phyloP scores from a whole-genome alignment of 1,140 invertebrate genomes.

The Tetranychus cinnabarinus region DNA sequence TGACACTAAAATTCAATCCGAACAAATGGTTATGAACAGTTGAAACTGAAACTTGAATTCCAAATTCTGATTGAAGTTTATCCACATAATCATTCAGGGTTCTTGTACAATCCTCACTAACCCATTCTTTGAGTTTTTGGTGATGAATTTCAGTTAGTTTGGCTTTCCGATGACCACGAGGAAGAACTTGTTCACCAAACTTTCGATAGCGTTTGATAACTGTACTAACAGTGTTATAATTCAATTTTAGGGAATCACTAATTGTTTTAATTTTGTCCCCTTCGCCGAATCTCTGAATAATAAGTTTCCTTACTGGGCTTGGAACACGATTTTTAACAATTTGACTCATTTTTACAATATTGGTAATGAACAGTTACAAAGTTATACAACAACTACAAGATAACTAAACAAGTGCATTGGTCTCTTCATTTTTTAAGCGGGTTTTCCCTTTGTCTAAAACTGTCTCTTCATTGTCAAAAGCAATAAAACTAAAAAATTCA shows the following conservation, averaged over 20 bases:
- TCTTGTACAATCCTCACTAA: neutral
- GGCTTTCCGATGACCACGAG: neutral
- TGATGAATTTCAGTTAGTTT: neutral
- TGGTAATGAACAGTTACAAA: too few species aligned
- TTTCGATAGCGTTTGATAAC: slow-evolving; percentile 30
- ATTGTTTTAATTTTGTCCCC: neutral
- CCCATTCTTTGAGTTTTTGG: neutral
- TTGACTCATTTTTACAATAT: neutral
- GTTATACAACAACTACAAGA: too few species aligned
- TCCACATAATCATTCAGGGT: neutral
- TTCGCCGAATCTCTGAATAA: neutral
- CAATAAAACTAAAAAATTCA: too few species aligned
- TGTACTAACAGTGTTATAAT: slow-evolving; percentile 38
- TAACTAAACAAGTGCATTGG: too few species aligned
- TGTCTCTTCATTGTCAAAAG: too few species aligned
- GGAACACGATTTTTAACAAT: neutral
- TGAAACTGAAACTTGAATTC: neutral
- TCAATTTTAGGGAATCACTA: slow-evolving; percentile 19
- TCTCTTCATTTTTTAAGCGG: too few species aligned
- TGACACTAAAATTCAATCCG: too few species aligned
- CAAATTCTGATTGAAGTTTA: neutral
- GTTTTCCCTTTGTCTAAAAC: too few species aligned
- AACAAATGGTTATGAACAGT: neutral
- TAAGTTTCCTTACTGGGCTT: neutral
- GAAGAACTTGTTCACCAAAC: neutral